phyloP scores from a whole-genome alignment of 2,113 vertebrate genomes.

The Romanogobio albipinnatus region DNA sequence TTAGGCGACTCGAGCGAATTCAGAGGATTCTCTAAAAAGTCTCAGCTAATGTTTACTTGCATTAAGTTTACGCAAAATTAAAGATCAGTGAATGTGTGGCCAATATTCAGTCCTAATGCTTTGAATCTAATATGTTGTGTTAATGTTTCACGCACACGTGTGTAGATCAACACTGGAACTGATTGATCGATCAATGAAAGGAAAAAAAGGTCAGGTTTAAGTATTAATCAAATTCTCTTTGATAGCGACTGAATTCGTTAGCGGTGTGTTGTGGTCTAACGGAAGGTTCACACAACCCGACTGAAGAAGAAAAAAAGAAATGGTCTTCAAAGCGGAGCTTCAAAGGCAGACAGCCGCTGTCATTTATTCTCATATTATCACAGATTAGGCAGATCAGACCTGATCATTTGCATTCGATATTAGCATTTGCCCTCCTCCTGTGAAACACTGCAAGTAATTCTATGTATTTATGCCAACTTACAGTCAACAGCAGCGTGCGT shows the following conservation, averaged over 20 bases:
- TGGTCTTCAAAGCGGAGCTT: slow-evolving; percentile 56
- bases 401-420: slow-evolving; percentile 54
- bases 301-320: slow-evolving; percentile 40
- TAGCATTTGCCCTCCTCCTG: slow-evolving; percentile 26
- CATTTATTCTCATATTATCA: slow-evolving; percentile 56
- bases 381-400: slow-evolving; percentile 31
- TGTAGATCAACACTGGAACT: neutral
- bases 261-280: slow-evolving; percentile 41
- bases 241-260: slow-evolving; percentile 31
- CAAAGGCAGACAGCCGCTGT: slow-evolving; percentile 49
- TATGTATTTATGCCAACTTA: slow-evolving; percentile 25
- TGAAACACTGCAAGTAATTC: slow-evolving; percentile 29
- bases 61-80: neutral
- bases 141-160: neutral
- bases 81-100: neutral
- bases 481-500: neutral
- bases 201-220: slow-evolving; percentile 41
- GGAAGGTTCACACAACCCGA: slow-evolving; percentile 29
- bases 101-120: neutral
- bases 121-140: neutral
- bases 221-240: slow-evolving; percentile 43
- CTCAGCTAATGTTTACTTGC: neutral
- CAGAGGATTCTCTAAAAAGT: neutral
- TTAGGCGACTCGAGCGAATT: neutral
- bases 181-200: neutral